Conservation (phyloP, 1,140 invertebrate species). For the Batillaria attramentaria region DNA sequence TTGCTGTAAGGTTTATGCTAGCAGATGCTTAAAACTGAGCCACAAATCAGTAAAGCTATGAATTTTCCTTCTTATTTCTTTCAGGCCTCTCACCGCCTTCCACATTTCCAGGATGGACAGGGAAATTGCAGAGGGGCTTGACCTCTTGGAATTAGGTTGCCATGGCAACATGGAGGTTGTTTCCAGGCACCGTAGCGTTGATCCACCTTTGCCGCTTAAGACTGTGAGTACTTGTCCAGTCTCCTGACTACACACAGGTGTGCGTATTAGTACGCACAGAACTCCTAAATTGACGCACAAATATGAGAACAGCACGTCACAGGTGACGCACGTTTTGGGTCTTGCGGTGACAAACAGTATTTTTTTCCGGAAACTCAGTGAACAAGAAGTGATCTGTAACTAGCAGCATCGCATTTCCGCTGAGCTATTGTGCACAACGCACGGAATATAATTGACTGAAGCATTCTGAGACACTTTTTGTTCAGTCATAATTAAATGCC, state of each 20-base stretch:
- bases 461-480: too few species aligned
- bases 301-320: too few species aligned
- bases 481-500: too few species aligned
- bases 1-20: background rate
- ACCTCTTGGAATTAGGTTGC: constrained; percentile 26
- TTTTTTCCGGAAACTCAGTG: too few species aligned
- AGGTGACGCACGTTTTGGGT: too few species aligned
- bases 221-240: background rate
- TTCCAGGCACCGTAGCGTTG: background rate
- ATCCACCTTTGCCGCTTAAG: constrained; percentile 5
- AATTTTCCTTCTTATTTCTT: background rate
- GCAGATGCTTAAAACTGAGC: background rate
- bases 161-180: constrained; percentile 23
- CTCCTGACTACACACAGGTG: background rate
- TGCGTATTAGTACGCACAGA: background rate
- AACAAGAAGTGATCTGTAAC: too few species aligned
- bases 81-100: background rate
- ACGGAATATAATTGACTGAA: too few species aligned
- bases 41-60: background rate
- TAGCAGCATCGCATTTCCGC: too few species aligned
- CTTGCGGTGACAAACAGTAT: too few species aligned
- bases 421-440: too few species aligned
- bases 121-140: background rate
- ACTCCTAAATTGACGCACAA: too few species aligned
- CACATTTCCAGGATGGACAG: background rate